Evolutionary conservation across 1,140 invertebrate species (phyloP).

Genomic region (Cherax destructor): DNA sequence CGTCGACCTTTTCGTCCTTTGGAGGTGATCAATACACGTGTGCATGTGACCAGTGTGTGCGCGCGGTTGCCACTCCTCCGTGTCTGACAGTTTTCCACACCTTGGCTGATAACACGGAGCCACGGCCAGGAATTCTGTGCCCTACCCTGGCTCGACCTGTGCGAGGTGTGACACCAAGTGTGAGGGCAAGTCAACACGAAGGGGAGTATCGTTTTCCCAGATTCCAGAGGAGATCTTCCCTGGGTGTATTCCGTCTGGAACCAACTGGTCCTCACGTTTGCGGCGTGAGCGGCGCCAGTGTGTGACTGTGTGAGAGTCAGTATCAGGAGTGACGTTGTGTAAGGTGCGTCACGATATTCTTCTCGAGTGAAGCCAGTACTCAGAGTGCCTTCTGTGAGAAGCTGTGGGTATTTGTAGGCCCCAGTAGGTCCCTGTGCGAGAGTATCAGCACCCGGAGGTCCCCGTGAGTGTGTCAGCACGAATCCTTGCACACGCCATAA

Average conservation of each 20-base stretch:
- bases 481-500: neutral
- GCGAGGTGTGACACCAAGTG: too few relatives aligned
- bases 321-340: neutral
- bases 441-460: neutral
- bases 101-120: neutral
- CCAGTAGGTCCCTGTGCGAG: neutral
- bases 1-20: conserved; percentile 39
- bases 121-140: neutral
- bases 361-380: too few relatives aligned
- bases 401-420: too few relatives aligned
- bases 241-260: neutral
- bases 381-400: too few relatives aligned
- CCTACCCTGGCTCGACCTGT: neutral
- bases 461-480: neutral
- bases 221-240: neutral
- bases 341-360: neutral
- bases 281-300: conserved; percentile 2
- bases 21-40: conserved; percentile 23
- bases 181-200: neutral
- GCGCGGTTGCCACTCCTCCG: conserved; percentile 20
- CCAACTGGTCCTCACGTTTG: conserved; percentile 25
- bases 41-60: conserved; percentile 36
- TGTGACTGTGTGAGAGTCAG: neutral
- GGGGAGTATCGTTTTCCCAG: neutral
- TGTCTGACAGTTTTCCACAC: neutral